Conservation (phyloP, 2,888 invertebrate genomes). For the Molanna angustata region DNA sequence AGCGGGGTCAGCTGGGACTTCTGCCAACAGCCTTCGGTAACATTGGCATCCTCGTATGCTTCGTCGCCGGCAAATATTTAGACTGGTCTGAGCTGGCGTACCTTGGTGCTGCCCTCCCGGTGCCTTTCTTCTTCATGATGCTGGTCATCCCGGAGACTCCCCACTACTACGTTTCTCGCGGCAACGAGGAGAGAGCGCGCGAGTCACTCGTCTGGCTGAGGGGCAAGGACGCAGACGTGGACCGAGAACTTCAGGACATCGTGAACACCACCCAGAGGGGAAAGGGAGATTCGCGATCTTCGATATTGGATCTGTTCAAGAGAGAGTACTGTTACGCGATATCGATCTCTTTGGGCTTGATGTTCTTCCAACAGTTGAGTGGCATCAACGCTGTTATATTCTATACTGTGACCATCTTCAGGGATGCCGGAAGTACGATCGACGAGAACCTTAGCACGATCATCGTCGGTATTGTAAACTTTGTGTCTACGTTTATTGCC, state of each 20-base stretch:
- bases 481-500: slow-evolving; percentile 83
- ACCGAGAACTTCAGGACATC: slow-evolving; percentile 73
- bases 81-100: slow-evolving; percentile 81
- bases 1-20: slow-evolving; percentile 85
- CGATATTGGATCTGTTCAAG: slow-evolving; percentile 70
- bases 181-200: slow-evolving; percentile 64
- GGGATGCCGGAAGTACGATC: slow-evolving; percentile 76
- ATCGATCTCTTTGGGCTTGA: slow-evolving; percentile 78
- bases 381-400: slow-evolving; percentile 97
- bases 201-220: slow-evolving; percentile 80
- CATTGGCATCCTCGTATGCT: slow-evolving; percentile 76
- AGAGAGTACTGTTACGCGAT: slow-evolving; percentile 73
- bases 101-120: slow-evolving; percentile 70
- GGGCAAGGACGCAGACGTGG: slow-evolving; percentile 72
- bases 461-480: slow-evolving; percentile 86
- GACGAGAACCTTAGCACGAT: slow-evolving; percentile 77
- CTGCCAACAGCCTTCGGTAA: slow-evolving; percentile 87
- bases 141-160: slow-evolving; percentile 90
- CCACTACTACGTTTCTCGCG: slow-evolving; percentile 80
- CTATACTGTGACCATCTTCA: slow-evolving; percentile 84
- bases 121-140: slow-evolving; percentile 77
- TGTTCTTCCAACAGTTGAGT: slow-evolving; percentile 94
- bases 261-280: slow-evolving; percentile 62
- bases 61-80: slow-evolving; percentile 72
- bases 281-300: slow-evolving; percentile 55